These are phyloP conservation scores for Neuroterus valhalla DNA, from an alignment of 1,140 invertebrate species.

Conservation along the genomic window DNA sequence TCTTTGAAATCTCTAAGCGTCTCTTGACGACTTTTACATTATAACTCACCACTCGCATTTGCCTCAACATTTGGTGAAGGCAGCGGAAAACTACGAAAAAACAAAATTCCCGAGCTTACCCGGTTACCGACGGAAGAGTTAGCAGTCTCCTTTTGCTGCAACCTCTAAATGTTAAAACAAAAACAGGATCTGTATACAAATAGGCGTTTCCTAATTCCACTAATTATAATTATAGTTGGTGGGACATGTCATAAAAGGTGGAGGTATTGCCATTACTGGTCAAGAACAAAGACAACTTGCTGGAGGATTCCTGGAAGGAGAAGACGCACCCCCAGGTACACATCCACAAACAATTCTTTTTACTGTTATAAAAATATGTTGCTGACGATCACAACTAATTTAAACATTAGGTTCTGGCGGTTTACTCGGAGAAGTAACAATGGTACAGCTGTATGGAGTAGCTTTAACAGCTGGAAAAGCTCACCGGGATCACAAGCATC, in stretches of 20 bases:
- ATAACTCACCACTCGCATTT: no score
- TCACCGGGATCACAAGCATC: slow-evolving; percentile 88
- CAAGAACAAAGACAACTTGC: slow-evolving; percentile 80
- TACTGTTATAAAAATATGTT: not conserved
- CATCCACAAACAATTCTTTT: not conserved
- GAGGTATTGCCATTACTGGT: slow-evolving; percentile 83
- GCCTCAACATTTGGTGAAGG: no score
- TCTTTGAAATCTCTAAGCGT: no score
- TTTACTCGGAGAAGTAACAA: slow-evolving; percentile 84
- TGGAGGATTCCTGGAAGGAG: slow-evolving; percentile 77
- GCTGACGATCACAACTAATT: not conserved
- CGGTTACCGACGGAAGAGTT: no score
- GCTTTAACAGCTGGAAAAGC: slow-evolving; percentile 88
- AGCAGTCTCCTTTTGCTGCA: no score
- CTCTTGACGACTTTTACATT: no score
- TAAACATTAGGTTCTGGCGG: slow-evolving; percentile 77
- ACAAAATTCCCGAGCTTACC: no score
- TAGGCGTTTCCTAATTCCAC: not conserved
- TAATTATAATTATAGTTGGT: slow-evolving; percentile 78
- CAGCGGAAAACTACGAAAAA: no score
- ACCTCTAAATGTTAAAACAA: no score
- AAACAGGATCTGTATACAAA: no score
- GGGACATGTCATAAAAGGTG: slow-evolving; percentile 84
- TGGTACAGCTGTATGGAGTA: slow-evolving; percentile 85
- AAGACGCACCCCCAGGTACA: slow-evolving; percentile 75